Conservation (phyloP, 2,888 invertebrate genomes). For the Cephus runcator region DNA sequence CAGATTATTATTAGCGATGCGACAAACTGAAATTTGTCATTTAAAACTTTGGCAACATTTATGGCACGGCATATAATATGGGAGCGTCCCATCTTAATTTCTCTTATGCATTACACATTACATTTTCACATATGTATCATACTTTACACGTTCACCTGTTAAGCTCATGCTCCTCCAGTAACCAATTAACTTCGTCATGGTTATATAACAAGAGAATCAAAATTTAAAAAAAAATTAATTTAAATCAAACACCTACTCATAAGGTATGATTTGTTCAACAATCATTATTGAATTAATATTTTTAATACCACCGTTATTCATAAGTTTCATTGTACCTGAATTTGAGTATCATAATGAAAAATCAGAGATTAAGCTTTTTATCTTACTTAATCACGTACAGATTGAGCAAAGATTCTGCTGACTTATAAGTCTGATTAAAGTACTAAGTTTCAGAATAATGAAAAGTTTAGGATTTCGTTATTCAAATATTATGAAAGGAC, state of each 20-base stretch:
- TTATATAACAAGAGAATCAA: not conserved
- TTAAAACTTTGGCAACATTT: conserved; percentile 42
- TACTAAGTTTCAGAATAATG: not conserved
- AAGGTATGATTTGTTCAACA: not conserved
- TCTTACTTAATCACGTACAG: not conserved
- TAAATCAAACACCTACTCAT: not conserved
- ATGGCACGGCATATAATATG: conserved; percentile 48
- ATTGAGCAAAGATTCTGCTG: not conserved
- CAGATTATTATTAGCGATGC: not conserved
- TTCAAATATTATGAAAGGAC: not conserved
- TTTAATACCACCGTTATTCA: not conserved
- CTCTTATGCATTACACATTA: not conserved
- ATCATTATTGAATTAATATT: not conserved
- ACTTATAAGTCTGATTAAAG: not conserved
- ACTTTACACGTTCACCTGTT: not conserved
- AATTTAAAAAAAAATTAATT: not conserved
- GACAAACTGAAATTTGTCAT: conserved; percentile 21
- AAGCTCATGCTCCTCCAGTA: not conserved
- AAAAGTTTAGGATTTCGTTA: not conserved
- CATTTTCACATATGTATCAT: not conserved
- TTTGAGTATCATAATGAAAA: not conserved
- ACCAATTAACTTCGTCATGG: not conserved
- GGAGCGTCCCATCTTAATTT: conserved; percentile 29
- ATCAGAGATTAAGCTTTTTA: not conserved
- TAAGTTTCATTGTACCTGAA: not conserved